phyloP scores from a whole-genome alignment of 2,797 vertebrate genomes.

The Syndactyla subalaris region DNA sequence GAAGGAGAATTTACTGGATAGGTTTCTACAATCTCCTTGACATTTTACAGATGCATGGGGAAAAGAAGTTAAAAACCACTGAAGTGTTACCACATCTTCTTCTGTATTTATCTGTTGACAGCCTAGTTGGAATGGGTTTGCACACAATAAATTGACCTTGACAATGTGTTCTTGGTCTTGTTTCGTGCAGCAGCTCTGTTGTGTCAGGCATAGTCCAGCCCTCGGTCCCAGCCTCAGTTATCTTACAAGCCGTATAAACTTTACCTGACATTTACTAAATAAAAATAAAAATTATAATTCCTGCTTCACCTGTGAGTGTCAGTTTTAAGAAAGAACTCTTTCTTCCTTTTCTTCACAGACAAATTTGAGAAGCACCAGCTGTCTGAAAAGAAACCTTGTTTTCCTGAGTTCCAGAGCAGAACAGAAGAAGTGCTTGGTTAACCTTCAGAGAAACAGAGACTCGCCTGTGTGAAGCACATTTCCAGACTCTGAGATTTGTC shows the following conservation, averaged over 20 bases:
- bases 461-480: background rate
- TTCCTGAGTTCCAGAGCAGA: background rate
- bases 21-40: conserved; percentile 25
- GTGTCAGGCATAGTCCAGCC: background rate
- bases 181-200: background rate
- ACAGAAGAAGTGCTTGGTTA: background rate
- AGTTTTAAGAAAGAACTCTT: background rate
- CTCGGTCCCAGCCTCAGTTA: background rate
- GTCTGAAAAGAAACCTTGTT: background rate
- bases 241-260: background rate
- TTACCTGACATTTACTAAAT: background rate
- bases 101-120: background rate
- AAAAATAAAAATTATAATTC: background rate
- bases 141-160: background rate
- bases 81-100: background rate
- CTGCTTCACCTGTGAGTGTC: background rate
- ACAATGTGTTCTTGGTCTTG: background rate
- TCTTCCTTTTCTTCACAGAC: background rate
- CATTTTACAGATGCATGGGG: conserved; percentile 14
- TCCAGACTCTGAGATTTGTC: background rate
- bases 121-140: background rate
- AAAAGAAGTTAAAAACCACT: conserved; percentile 5
- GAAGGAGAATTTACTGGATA: background rate
- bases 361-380: background rate
- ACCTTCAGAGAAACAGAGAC: background rate